Base-by-base conservation (phyloP, 2,888 invertebrate genomes). In the Tuberolachnus salignus region DNA sequence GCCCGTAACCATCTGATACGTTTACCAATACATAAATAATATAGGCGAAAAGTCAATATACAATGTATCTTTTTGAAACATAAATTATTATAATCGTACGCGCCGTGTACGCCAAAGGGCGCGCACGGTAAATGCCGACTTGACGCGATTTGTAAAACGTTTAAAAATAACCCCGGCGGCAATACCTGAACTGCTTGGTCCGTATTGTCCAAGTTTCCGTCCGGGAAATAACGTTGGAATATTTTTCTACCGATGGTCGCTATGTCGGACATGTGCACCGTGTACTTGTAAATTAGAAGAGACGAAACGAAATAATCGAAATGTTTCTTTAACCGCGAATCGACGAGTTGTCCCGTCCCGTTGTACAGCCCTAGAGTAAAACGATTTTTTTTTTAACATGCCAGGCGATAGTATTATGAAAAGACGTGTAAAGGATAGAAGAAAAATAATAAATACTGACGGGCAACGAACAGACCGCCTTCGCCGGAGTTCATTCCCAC, bases 401-500 rank as follows among this genome's bases (percentile, higher is more conserved):
- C 44, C n/a, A 14, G 3, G 9, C 9, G 19, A 16, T 0, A 34
- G 9, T 6, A n/a, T 14, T 23, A 57, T 57, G 14, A 57, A n/a
- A n/a, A n/a, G n/a, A 46, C 6, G n/a, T 21, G 19, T 11, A 55
- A 23, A 13, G n/a, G n/a, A 16, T 51, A 51, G 16, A 51, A 34
- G 10, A 26, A 26, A 44, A 64, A 19, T 14, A 13, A 44, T 44
- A 13, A 19, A 14, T 1, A 69, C 78, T 80, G 10, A 80, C 78
- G 16, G 13, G 42, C 14, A 0, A 57, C 69, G 23, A 69, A 42
- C 3, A 80, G 0, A 19, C 70, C 70, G 34, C 80, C 80, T 42
- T 80, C 80, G n/a, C 21, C 80, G 9, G 71, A 55, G 57, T 63
- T 80, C 19, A 71, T 71, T 42, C 80, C 80, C 0, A 59, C 21